Conservation (phyloP, 1,140 invertebrate species). For the Nephotettix cincticeps region DNA sequence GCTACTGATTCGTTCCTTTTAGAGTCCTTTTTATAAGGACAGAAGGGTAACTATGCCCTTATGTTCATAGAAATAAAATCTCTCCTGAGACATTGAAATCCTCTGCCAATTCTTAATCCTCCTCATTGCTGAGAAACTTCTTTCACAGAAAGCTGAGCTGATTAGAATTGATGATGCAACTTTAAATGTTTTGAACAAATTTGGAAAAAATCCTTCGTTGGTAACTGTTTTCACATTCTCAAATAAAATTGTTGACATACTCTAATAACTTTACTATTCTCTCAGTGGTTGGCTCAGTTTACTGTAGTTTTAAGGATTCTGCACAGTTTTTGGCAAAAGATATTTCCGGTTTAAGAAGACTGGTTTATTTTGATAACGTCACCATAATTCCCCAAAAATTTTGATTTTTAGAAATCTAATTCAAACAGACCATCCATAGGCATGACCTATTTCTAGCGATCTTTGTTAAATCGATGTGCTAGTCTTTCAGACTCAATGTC, state of each 20-base stretch:
- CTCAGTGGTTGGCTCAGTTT: no score
- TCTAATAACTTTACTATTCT: not conserved
- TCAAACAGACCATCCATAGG: no score
- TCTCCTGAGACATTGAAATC: not conserved
- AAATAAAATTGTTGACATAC: not conserved
- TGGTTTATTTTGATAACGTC: not conserved
- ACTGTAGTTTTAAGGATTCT: not conserved
- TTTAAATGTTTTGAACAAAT: not conserved
- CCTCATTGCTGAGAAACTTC: slow-evolving; percentile 5
- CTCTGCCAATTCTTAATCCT: slow-evolving; percentile 1
- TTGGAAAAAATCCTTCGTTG: not conserved
- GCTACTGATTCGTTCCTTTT: not conserved
- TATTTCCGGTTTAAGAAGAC: not conserved
- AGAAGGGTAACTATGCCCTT: not conserved
- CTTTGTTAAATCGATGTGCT: no score
- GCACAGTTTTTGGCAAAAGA: not conserved
- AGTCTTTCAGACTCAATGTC: no score
- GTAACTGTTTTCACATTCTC: not conserved
- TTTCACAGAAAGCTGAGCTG: not conserved
- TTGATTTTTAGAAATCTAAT: no score
- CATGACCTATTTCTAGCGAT: no score
- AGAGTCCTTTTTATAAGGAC: not conserved
- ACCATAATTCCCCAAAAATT: slow-evolving; percentile 14
- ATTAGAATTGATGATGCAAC: not conserved
- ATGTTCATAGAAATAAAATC: no score